These are phyloP conservation scores for Boulengeromyrus knoepffleri DNA, from an alignment of 2,113 vertebrate species.

Conservation along the genomic window DNA sequence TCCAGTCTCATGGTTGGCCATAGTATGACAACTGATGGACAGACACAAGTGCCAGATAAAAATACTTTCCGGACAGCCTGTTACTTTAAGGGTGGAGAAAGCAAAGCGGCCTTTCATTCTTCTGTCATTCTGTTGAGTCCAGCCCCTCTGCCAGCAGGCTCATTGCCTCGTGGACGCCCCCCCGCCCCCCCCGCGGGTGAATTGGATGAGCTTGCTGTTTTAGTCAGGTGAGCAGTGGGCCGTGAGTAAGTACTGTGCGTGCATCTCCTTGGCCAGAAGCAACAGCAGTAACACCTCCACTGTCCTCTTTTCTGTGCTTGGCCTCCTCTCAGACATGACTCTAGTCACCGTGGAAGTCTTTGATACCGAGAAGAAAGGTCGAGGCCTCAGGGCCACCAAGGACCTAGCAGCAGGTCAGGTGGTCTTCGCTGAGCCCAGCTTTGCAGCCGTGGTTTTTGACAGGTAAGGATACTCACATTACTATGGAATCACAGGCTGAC, in stretches of 20 bases:
- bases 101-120: constrained; percentile 1
- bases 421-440: constrained; percentile 82
- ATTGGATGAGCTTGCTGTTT: background rate
- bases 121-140: constrained; percentile 9
- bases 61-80: constrained; percentile 62
- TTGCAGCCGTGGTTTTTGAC: constrained; percentile 88
- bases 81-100: constrained; percentile 44
- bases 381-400: constrained; percentile 76
- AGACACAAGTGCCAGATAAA: constrained; percentile 80
- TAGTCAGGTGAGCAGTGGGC: constrained; percentile 1
- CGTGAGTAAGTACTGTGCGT: constrained; percentile 1
- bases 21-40: constrained; percentile 59
- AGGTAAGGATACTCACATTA: constrained; percentile 60
- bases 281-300: constrained; percentile 12
- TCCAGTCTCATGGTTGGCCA: constrained; percentile 1
- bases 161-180: background rate
- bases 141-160: background rate
- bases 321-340: constrained; percentile 55
- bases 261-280: background rate
- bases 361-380: constrained; percentile 72
- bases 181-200: background rate
- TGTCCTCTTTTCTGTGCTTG: background rate
- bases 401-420: constrained; percentile 75
- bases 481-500: background rate
- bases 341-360: constrained; percentile 73